Conservation (phyloP, 2,797 vertebrate species). For the Coendou prehensilis region DNA sequence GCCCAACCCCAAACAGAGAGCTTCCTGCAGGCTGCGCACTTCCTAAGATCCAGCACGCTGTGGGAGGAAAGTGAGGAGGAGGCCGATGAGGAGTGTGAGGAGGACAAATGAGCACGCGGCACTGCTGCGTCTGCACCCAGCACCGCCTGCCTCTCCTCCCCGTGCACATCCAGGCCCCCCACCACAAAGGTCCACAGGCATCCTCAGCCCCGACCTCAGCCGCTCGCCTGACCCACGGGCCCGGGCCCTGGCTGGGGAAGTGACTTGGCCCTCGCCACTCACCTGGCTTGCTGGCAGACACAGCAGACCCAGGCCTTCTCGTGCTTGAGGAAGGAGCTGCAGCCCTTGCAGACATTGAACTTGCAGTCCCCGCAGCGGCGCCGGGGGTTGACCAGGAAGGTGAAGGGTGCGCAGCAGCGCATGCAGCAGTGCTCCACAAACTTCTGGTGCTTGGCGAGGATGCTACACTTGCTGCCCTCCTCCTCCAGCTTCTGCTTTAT, state of each 20-base stretch:
- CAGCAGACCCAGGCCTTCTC: conserved; percentile 96
- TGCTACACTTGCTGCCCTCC: conserved; percentile 96
- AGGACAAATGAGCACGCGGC: neutral
- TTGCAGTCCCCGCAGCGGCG: conserved; percentile 95
- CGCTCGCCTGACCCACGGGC: neutral
- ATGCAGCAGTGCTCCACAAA: conserved; percentile 98
- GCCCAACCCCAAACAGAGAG: neutral
- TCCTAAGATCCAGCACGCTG: neutral
- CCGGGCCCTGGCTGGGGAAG: no score
- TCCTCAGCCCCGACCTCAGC: neutral
- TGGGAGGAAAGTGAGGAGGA: neutral
- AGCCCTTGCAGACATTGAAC: conserved; percentile 97
- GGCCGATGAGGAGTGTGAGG: neutral
- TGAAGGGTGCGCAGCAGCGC: conserved; percentile 97
- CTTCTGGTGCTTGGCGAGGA: conserved; percentile 96
- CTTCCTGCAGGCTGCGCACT: neutral
- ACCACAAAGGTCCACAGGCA: fast-evolving
- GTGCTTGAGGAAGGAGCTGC: conserved; percentile 94
- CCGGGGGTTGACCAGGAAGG: conserved; percentile 97
- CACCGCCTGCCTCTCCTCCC: neutral
- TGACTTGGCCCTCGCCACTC: conserved; percentile 69
- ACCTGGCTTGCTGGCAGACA: conserved; percentile 97
- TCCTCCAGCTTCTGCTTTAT: conserved; percentile 97
- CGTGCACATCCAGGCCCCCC: fast-evolving
- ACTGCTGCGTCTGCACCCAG: neutral